phyloP scores from a whole-genome alignment of 2,797 vertebrate genomes.

The Brachyrhaphis roseni region DNA sequence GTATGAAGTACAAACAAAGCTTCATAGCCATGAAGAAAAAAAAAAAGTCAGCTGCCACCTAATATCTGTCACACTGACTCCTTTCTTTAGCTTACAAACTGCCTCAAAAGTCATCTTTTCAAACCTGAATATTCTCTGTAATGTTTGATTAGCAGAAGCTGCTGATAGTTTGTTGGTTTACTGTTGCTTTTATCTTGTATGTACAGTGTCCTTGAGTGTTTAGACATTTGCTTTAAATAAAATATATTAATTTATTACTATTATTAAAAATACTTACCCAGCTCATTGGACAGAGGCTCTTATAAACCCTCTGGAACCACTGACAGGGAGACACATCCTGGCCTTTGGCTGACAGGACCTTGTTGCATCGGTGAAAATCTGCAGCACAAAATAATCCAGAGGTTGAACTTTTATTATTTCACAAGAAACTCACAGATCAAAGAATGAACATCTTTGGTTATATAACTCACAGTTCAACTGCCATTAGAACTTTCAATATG shows the following conservation, averaged over 20 bases:
- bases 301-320: constrained; percentile 85
- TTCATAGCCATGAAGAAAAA: not conserved
- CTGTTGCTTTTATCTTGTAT: not conserved
- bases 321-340: constrained; percentile 80
- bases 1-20: not conserved
- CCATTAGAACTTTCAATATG: not conserved
- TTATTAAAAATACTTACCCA: constrained; percentile 76
- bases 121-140: not conserved
- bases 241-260: too few species aligned
- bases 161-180: not conserved
- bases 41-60: not conserved
- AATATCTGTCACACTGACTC: not conserved
- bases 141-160: not conserved
- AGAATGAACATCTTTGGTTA: not conserved
- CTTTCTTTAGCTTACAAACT: not conserved
- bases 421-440: not conserved
- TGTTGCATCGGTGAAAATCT: constrained; percentile 87
- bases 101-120: not conserved
- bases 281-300: constrained; percentile 81
- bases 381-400: not conserved
- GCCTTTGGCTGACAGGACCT: constrained; percentile 79
- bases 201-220: not conserved
- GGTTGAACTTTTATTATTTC: not conserved
- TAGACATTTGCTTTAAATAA: too few species aligned
- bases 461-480: not conserved